These are phyloP conservation scores for Marisa cornuarietis DNA, from an alignment of 1,140 invertebrate genomes.

Conservation along the genomic window DNA sequence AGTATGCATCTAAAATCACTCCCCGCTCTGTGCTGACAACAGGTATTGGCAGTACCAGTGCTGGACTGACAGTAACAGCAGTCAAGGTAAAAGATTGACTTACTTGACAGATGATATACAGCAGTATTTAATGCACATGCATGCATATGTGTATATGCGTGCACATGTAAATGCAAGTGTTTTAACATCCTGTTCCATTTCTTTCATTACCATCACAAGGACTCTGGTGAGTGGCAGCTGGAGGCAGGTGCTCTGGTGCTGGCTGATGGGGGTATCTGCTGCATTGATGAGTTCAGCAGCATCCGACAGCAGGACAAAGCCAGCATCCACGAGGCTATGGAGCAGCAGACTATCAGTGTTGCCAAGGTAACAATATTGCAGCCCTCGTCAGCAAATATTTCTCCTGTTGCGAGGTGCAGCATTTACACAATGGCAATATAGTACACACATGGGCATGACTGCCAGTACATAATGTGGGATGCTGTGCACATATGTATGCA, in stretches of 20 bases:
- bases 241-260: constrained; percentile 65
- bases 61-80: constrained; percentile 89
- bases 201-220: constrained; percentile 38
- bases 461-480: too few species aligned
- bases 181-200: not conserved
- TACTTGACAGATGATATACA: not conserved
- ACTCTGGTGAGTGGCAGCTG: constrained; percentile 63
- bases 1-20: constrained; percentile 79
- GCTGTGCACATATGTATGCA: too few species aligned
- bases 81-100: constrained; percentile 71
- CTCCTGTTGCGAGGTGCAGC: too few species aligned
- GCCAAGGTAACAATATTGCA: constrained; percentile 55
- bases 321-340: constrained; percentile 67
- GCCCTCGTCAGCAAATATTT: too few species aligned
- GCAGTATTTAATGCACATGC: not conserved
- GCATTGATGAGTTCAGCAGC: constrained; percentile 66
- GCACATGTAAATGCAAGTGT: not conserved
- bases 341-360: constrained; percentile 66
- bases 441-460: too few species aligned
- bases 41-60: constrained; percentile 84
- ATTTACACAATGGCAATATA: too few species aligned
- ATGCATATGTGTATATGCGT: not conserved
- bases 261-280: constrained; percentile 65
- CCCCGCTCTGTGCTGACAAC: constrained; percentile 85
- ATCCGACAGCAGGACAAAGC: constrained; percentile 64